Evolutionary conservation across 2,797 vertebrate species (phyloP).

Genomic region (Megaceryle alcyon): DNA sequence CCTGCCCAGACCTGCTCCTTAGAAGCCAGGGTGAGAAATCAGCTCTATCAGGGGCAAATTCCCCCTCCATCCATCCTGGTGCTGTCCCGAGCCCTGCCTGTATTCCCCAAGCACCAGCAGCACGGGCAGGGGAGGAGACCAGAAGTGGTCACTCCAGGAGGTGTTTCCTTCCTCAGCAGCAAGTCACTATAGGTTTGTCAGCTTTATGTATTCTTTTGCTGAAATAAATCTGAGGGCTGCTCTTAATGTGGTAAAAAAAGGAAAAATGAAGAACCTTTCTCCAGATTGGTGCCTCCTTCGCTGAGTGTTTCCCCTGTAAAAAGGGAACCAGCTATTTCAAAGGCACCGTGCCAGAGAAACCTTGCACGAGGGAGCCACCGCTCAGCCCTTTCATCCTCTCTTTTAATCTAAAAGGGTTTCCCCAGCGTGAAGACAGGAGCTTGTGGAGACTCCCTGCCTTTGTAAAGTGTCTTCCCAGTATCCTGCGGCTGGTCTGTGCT

Average conservation of each 20-base stretch:
- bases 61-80: not conserved
- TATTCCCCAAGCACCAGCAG: not conserved
- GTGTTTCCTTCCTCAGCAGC: not conserved
- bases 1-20: not conserved
- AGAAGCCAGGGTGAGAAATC: not conserved
- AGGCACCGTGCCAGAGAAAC: not conserved
- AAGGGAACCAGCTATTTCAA: not conserved
- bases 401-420: not conserved
- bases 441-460: not conserved
- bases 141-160: not conserved
- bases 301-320: not conserved
- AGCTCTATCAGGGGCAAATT: not conserved
- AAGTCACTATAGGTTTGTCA: not conserved
- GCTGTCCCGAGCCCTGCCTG: not conserved
- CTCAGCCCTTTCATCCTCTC: not conserved
- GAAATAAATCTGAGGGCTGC: not conserved
- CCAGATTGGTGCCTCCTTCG: not conserved
- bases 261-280: not conserved
- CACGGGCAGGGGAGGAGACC: not conserved
- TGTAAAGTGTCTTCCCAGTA: rapidly evolving
- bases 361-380: not conserved
- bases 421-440: not conserved
- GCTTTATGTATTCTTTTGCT: not conserved
- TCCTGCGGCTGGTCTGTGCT: not conserved
- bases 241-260: not conserved